These are phyloP conservation scores for Nineta flava DNA, from an alignment of 2,888 invertebrate species.

Conservation along the genomic window DNA sequence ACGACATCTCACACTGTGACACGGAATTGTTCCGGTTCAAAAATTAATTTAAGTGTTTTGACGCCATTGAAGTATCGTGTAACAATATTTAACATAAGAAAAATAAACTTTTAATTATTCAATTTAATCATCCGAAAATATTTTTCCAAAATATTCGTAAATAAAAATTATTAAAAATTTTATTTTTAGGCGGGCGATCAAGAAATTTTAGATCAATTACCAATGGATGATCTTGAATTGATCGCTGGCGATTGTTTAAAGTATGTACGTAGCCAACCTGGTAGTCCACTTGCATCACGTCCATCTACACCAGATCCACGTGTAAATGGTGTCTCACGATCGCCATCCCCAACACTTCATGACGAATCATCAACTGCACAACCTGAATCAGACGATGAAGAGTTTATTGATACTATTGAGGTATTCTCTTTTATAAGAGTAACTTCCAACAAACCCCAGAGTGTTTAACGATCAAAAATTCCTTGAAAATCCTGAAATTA, in stretches of 20 bases:
- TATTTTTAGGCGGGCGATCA: constrained; percentile 27
- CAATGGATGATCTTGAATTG: constrained; percentile 55
- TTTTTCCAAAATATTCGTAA: too few relatives aligned
- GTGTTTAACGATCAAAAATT: too few relatives aligned
- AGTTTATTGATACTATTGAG: constrained; percentile 69
- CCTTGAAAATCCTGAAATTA: too few relatives aligned
- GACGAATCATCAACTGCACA: constrained; percentile 20
- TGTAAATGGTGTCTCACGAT: background rate
- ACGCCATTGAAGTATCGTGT: too few relatives aligned
- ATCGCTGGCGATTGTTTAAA: constrained; percentile 63
- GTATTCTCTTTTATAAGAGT: constrained; percentile 30
- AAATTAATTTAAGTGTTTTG: too few relatives aligned
- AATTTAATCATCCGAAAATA: too few relatives aligned
- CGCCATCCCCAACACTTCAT: constrained; percentile 26
- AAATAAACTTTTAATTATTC: too few relatives aligned
- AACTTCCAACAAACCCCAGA: too few relatives aligned
- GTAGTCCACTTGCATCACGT: constrained; percentile 39
- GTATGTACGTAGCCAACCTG: constrained; percentile 50
- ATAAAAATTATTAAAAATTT: too few relatives aligned
- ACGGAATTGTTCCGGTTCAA: too few relatives aligned
- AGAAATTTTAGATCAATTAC: constrained; percentile 53
- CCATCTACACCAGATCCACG: constrained; percentile 15
- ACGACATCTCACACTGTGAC: too few relatives aligned
- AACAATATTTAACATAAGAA: too few relatives aligned
- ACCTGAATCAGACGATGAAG: constrained; percentile 52